Conservation (phyloP, 2,797 vertebrate genomes). For the Nyctalus aviator region DNA sequence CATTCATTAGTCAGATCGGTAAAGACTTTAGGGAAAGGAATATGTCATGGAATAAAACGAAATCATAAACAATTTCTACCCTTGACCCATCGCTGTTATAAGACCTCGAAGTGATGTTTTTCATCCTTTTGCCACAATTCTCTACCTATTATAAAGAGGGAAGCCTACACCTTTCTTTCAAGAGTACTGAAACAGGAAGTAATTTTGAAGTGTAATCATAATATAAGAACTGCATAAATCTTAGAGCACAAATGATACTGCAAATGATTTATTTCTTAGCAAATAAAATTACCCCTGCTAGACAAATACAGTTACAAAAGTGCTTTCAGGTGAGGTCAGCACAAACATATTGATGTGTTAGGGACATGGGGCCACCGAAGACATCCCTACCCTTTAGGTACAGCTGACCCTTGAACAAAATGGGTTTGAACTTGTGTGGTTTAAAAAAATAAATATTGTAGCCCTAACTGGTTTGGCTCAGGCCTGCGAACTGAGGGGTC, state of each 20-base stretch:
- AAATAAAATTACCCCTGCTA: constrained; percentile 11
- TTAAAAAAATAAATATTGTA: not conserved
- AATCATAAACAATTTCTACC: not conserved
- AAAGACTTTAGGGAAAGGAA: not conserved
- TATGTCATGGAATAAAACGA: not conserved
- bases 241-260: constrained; percentile 32
- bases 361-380: not conserved
- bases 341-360: not conserved
- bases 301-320: constrained; percentile 30
- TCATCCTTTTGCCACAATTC: not conserved
- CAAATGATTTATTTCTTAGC: constrained; percentile 37
- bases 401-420: not conserved
- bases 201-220: not conserved
- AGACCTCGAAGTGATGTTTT: constrained; percentile 11
- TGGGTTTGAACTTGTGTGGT: not conserved
- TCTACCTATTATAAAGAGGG: not conserved
- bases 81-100: not conserved
- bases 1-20: not conserved
- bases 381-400: not conserved
- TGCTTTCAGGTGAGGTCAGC: not conserved
- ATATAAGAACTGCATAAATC: not conserved
- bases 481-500: too few species aligned
- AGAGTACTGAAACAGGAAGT: not conserved
- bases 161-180: not conserved
- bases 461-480: too few species aligned